Evolutionary conservation across 92 coral and sea anemone species (phyloP), one percentile per base, ranked within the genome.

Genomic region (Heliopora coerulea): DNA sequence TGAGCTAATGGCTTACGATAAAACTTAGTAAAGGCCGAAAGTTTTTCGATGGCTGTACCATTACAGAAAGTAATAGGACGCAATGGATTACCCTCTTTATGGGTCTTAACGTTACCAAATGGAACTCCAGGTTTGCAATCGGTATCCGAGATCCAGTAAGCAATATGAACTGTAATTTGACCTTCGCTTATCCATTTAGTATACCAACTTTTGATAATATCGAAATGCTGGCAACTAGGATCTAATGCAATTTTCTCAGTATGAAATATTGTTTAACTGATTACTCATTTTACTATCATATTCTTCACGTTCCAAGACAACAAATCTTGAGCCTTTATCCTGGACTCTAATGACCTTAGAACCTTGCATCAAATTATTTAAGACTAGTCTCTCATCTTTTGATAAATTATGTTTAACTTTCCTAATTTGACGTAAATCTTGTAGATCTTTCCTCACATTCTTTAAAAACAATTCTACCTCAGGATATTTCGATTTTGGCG

Each of bases 11-110:
- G 86, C 30, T 70, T 75, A 12, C 74, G 40, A 54, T 81, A 67
- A 49, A 76, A 69, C 40, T 83, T 79, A 1, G 83, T 83, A 37
- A 37, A 83, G 17, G 79, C 87, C n/a, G 87, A 83, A 1, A 83
- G 26, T 28, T 79, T 73, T 27, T 81, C 80, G 37, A 62, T 81
- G 42, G 80, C 68, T 15, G 80, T 81, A 13, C 85, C 85, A 81
- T 73, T 69, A 49, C 80, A 81, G 13, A 75, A 82, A 18, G 81
- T 74, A 23, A 82, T 82, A 3, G 74, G 62, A 3, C 81, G 23
- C 10, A 65, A 37, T 0, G 82, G 86, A 28, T 64, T 82, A n/a
- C 37, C 79, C 14, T 42, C 26, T 34, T 80, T 72, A 44, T 80
- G 84, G 34, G 84, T 82, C 42, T 37, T 37, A 37, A 78, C 82